Evolutionary conservation across 1,140 invertebrate genomes (phyloP), one percentile per base, ranked within the genome.

Genomic region (Eumaeus atala): DNA sequence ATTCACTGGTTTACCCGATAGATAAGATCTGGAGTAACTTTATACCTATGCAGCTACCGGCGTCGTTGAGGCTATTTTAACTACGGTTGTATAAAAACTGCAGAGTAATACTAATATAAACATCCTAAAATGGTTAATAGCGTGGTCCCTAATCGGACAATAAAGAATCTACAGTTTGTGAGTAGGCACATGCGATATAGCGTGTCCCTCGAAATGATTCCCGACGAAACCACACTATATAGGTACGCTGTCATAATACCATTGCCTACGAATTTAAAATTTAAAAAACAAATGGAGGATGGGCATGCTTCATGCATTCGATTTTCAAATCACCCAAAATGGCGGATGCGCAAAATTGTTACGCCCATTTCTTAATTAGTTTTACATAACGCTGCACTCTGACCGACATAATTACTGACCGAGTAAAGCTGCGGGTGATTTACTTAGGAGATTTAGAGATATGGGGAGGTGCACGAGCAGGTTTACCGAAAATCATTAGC

Each of bases 401-500:
- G 81, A 84, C 81, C 81, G 80, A 81, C 71, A 81, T 84, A 82
- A 87, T 84, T 80, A 84, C 75, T 72, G 71, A 70, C 72, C 68
- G 72, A 70, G 54, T 76, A 74, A 83, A 78, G 76, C 72, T 58
- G 37, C 55, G 62, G 64, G 80, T 87, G 84, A 87, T 87, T 87
- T 87, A 84, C 81, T 87, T 74, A 73, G 71, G 74, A 83, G 77
- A 84, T 86, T 77, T 72, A 66, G 60, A 82, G 83, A 84, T 84
- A 80, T 59, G 67, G 58, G 76, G 74, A 77, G 77, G 77, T 75
- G 75, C 76, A 76, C 71, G 66, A 72, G 72, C 74, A 74, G 76
- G 77, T 80, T 83, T 82, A 84, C 81, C 79, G 73, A 86, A 84
- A 86, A 87, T 84, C 81, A 86, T 86, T 86, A 86, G 83, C 76